Evolutionary conservation across 1,140 invertebrate genomes (phyloP).

Genomic region (Steinernema feltiae): DNA sequence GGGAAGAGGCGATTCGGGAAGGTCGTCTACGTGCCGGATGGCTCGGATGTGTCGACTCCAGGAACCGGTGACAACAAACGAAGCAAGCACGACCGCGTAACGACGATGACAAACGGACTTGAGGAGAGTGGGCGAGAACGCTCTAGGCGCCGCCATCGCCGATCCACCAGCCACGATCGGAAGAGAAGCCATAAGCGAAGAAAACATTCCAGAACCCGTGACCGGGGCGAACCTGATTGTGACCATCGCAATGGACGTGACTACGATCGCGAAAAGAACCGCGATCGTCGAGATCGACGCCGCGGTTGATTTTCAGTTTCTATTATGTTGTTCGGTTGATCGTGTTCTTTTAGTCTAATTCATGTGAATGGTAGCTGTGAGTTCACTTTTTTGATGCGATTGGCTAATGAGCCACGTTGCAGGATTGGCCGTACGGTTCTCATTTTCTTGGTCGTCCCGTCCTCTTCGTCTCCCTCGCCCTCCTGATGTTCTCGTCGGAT

Average conservation of each 20-base stretch:
- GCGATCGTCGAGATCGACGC: neutral
- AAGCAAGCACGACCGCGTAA: neutral
- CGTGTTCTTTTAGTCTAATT: no score
- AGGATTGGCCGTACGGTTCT: no score
- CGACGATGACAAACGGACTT: neutral
- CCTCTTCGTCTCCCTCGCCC: no score
- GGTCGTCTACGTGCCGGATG: neutral
- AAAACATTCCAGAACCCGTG: neutral
- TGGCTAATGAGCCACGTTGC: no score
- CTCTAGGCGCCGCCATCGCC: neutral
- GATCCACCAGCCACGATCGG: neutral
- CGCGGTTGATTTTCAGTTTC: no score
- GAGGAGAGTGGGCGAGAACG: neutral
- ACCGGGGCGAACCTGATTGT: neutral
- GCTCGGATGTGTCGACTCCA: neutral
- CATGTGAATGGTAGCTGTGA: no score
- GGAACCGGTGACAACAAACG: neutral
- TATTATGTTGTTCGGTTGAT: no score
- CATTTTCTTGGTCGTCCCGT: no score
- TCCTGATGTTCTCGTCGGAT: no score
- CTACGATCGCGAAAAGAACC: neutral
- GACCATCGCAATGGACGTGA: neutral
- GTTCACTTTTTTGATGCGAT: no score
- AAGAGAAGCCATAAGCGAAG: neutral
- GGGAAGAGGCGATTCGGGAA: neutral